phyloP scores from a whole-genome alignment of 2,797 vertebrate species.

The Naso thynnoides region DNA sequence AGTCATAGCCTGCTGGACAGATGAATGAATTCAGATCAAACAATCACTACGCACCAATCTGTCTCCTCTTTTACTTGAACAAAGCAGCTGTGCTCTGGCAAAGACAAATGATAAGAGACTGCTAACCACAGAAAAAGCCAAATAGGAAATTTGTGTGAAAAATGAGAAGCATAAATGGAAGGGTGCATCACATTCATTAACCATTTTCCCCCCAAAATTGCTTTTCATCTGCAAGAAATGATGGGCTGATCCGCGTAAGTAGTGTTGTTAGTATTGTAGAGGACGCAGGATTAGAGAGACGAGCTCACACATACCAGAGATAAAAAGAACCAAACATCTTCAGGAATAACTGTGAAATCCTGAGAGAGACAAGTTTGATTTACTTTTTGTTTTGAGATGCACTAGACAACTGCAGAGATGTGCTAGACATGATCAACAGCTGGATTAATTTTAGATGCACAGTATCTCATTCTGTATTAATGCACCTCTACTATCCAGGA shows the following conservation, averaged over 20 bases:
- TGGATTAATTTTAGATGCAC: neutral
- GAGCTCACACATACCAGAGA: neutral
- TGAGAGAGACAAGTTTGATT: neutral
- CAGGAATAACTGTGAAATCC: neutral
- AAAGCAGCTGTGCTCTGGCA: slow-evolving; percentile 38
- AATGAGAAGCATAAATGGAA: slow-evolving; percentile 42
- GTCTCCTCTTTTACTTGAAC: slow-evolving; percentile 32
- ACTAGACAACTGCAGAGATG: slow-evolving; percentile 3
- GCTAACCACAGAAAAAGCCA: slow-evolving; percentile 54
- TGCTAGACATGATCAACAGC: neutral
- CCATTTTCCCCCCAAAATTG: slow-evolving; percentile 43
- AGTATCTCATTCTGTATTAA: neutral
- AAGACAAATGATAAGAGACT: slow-evolving; percentile 52
- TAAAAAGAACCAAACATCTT: slow-evolving; percentile 4
- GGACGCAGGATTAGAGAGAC: neutral
- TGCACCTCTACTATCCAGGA: neutral
- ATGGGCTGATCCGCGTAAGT: slow-evolving; percentile 40
- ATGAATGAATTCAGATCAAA: slow-evolving; percentile 54
- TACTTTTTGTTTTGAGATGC: neutral
- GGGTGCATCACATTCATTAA: slow-evolving; percentile 63
- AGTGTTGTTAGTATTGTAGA: neutral
- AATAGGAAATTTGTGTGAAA: slow-evolving; percentile 58
- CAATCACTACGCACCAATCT: slow-evolving; percentile 33
- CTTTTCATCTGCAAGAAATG: slow-evolving; percentile 63
- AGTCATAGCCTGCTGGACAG: slow-evolving; percentile 32